Evolutionary conservation across 2,113 vertebrate genomes (phyloP).

Genomic region (Arvicanthis niloticus): DNA sequence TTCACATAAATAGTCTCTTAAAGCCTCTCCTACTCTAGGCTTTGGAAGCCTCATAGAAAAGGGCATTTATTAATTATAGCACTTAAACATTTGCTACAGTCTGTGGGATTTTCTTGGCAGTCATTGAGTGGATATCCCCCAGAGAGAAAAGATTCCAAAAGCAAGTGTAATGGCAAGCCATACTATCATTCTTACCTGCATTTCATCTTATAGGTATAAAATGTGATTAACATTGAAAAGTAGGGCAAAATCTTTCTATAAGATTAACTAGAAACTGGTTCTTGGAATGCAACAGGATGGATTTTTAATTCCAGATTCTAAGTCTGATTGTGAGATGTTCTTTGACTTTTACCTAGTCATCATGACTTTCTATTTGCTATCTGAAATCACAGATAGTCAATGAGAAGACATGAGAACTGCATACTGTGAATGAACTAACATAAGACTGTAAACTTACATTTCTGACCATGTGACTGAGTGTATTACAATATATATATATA

Average conservation of each 20-base stretch:
- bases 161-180: not conserved
- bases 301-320: not conserved
- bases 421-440: not conserved
- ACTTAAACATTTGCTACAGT: not conserved
- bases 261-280: constrained; percentile 2
- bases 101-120: not conserved
- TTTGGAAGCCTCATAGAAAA: not conserved
- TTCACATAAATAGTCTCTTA: not conserved
- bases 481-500: constrained; percentile 5
- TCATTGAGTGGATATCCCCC: not conserved
- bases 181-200: not conserved
- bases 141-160: not conserved
- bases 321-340: not conserved
- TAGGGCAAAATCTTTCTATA: not conserved
- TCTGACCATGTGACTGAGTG: not conserved
- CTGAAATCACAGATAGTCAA: not conserved
- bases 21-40: not conserved
- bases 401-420: not conserved
- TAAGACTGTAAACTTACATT: not conserved
- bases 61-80: not conserved
- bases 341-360: not conserved
- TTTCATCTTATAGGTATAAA: constrained; percentile 33
- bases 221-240: not conserved
- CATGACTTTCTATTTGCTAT: not conserved
- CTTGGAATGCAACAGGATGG: not conserved